Base-by-base conservation (phyloP, 2,113 vertebrate genomes). In the Cephalopterus ornatus region DNA sequence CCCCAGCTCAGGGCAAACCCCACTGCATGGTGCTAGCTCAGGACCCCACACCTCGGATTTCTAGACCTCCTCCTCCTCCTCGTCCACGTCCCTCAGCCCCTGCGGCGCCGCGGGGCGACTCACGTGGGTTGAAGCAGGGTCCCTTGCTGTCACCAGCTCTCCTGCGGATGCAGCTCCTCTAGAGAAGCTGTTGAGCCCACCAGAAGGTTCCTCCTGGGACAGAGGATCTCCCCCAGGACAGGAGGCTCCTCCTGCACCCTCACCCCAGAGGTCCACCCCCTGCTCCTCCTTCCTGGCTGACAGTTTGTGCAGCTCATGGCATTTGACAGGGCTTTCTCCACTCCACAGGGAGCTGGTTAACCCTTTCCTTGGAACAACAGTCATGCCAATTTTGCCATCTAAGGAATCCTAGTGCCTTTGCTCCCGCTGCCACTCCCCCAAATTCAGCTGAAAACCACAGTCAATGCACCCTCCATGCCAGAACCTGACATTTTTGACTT, bases 281-380 rank as follows among this genome's bases (percentile, higher is more conserved):
- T 92, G 94, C 95, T 96, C 95, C 95, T 96, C 96, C 94, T 96
- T 92, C 79, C 27, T 5, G 67, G 8, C 72, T 74, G 76, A 59
- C 83, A 93, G 73, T 74, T 21, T 23, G 18, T 53, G 41, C 56
- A 62, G 95, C 85, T 94, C 87, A 70, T 46, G 49, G 88, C 80
- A 70, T 77, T 8, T 49, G 49, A 93, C 94, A 82, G 66, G 63
- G 83, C 59, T 78, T 83, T 66, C 82, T 88, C 59, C 63, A 56
- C 61, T 89, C 56, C 61, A 30, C 79, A 14, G 66, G 46, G 81
- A 89, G 49, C 33, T 71, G 23, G 6, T 95, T 97, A 97, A 95
- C 93, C 85, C 95, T 32, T 95, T 96, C 93, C 63, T 62, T 47
- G 59, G 61, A 91, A 75, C 1, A 3, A 37, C 20, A 17, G 14